Evolutionary conservation across 2,797 vertebrate genomes (phyloP).

Genomic region (Syngnathus acus): DNA sequence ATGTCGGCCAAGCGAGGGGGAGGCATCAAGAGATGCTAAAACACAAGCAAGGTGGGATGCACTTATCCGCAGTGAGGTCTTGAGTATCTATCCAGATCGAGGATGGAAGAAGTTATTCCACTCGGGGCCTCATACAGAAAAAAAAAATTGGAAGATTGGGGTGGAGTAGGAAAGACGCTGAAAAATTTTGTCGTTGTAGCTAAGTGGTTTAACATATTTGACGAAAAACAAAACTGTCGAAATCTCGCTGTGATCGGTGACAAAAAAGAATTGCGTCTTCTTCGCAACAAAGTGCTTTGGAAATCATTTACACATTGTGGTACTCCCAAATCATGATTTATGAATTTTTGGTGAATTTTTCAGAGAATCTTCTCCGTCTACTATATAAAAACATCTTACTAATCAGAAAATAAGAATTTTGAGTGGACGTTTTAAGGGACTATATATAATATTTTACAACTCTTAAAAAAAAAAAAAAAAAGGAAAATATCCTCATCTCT

Average conservation of each 20-base stretch:
- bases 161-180: neutral
- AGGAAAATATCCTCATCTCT: too few relatives aligned
- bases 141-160: neutral
- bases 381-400: too few relatives aligned
- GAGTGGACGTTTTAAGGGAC: too few relatives aligned
- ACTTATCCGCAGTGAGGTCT: slow-evolving; percentile 3
- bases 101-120: neutral
- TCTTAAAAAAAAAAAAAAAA: neutral
- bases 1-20: slow-evolving; percentile 56
- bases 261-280: too few relatives aligned
- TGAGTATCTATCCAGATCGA: neutral
- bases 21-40: slow-evolving; percentile 58
- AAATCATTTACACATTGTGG: too few relatives aligned
- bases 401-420: too few relatives aligned
- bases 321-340: too few relatives aligned
- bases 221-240: neutral
- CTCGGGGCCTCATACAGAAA: neutral
- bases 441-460: too few relatives aligned
- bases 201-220: too few relatives aligned
- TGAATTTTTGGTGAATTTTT: too few relatives aligned
- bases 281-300: too few relatives aligned
- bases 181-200: neutral
- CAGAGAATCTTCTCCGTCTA: too few relatives aligned
- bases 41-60: slow-evolving; percentile 36
- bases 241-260: neutral